A percentile compares a stretch with the other conserved stretches of the same genome.
phyloP scores from a whole-genome alignment of 2,888 invertebrate genomes.

The Cremastobaeus sp. region DNA sequence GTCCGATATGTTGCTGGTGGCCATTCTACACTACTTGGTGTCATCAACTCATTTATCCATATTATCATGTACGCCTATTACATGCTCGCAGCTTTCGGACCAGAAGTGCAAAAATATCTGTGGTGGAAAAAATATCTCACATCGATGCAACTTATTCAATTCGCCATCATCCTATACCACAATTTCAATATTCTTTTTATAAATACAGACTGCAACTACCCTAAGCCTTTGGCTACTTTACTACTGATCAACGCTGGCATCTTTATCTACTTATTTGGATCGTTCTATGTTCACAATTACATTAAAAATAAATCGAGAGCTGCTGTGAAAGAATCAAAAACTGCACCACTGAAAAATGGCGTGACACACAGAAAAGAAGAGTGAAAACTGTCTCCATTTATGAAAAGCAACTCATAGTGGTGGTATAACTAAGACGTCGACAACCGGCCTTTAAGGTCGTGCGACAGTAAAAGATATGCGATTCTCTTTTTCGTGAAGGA shows the following conservation, averaged over 20 bases:
- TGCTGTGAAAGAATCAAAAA: too few species aligned
- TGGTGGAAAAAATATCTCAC: conserved; percentile 98
- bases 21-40: conserved; percentile 91
- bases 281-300: conserved; percentile 86
- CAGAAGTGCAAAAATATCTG: conserved; percentile 90
- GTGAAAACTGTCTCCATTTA: too few species aligned
- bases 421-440: too few species aligned
- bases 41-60: conserved; percentile 93
- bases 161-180: conserved; percentile 86
- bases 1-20: conserved; percentile 90
- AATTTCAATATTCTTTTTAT: conserved; percentile 78
- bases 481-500: too few species aligned
- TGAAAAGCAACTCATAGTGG: too few species aligned
- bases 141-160: conserved; percentile 91
- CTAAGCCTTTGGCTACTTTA: conserved; percentile 84
- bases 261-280: conserved; percentile 88
- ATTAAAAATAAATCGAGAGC: conserved; percentile 71
- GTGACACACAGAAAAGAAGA: conserved; percentile 25
- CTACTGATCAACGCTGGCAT: conserved; percentile 84
- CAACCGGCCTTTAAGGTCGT: too few species aligned
- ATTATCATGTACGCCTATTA: conserved; percentile 96
- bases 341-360: conserved; percentile 8
- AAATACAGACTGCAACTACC: conserved; percentile 80
- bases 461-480: too few species aligned
- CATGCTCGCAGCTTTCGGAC: conserved; percentile 91